Evolutionary conservation across 2,113 vertebrate species (phyloP).

Genomic region (Cygnus atratus): DNA sequence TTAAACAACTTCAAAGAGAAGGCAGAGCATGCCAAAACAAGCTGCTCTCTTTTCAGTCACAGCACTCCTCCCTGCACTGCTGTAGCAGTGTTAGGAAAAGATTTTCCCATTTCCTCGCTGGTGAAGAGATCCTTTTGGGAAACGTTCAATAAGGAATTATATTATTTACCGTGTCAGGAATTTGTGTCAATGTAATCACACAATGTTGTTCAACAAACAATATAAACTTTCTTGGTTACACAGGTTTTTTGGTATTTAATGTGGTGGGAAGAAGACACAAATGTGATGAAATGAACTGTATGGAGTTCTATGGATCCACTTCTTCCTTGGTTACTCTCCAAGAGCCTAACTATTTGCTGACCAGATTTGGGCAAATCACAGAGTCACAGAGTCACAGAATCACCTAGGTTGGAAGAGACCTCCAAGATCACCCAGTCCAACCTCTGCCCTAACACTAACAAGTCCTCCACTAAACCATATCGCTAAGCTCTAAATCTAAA

Average conservation of each 20-base stretch:
- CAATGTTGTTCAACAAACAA: background rate
- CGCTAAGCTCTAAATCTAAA: no score
- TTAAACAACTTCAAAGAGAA: slow-evolving; percentile 12
- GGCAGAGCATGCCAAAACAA: background rate
- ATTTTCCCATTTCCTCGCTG: background rate
- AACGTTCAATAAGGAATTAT: background rate
- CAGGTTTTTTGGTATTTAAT: background rate
- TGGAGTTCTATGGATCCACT: background rate
- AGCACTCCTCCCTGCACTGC: background rate
- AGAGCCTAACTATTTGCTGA: background rate
- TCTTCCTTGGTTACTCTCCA: background rate
- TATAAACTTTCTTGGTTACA: background rate
- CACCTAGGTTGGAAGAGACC: no score
- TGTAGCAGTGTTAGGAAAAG: background rate
- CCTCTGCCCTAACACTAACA: no score
- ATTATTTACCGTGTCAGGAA: background rate
- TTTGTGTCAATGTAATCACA: background rate
- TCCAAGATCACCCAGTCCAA: no score
- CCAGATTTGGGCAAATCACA: background rate
- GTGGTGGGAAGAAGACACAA: background rate
- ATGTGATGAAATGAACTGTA: background rate
- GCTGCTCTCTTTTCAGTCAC: background rate
- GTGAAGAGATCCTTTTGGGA: background rate
- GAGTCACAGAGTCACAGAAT: no score
- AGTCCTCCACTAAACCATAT: no score